Evolutionary conservation across 2,888 invertebrate genomes (phyloP).

Genomic region (Leptogaster cylindrica): DNA sequence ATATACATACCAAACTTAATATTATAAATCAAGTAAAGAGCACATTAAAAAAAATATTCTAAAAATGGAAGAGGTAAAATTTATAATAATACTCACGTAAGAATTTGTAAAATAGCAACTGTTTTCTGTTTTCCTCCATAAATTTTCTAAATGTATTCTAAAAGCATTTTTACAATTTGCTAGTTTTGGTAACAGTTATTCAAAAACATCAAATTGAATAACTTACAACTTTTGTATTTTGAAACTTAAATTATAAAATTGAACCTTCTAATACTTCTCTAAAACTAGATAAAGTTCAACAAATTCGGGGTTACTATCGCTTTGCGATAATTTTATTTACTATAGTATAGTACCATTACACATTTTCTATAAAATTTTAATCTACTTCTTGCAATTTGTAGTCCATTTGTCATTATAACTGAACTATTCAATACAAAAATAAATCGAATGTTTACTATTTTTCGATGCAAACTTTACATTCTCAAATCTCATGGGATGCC

Average conservation of each 20-base stretch:
- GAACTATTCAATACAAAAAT: conserved; percentile 32
- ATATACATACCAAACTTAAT: background rate
- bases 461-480: background rate
- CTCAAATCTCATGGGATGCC: no score
- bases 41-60: background rate
- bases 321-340: background rate
- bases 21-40: background rate
- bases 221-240: background rate
- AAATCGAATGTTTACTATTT: conserved; percentile 17
- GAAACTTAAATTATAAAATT: background rate
- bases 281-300: background rate
- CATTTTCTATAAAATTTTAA: conserved; percentile 26
- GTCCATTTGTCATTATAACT: conserved; percentile 6
- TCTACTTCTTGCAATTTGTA: conserved; percentile 20
- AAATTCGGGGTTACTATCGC: background rate
- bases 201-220: background rate
- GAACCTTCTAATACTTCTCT: background rate
- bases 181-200: background rate
- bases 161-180: background rate
- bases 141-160: background rate
- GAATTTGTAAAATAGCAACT: background rate
- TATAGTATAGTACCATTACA: background rate
- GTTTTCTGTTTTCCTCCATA: background rate
- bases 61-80: background rate
- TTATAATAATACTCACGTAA: background rate